Evolutionary conservation across 2,888 invertebrate species (phyloP), one percentile per base, ranked within the genome.

Genomic region (Nemotelus pantherinus): DNA sequence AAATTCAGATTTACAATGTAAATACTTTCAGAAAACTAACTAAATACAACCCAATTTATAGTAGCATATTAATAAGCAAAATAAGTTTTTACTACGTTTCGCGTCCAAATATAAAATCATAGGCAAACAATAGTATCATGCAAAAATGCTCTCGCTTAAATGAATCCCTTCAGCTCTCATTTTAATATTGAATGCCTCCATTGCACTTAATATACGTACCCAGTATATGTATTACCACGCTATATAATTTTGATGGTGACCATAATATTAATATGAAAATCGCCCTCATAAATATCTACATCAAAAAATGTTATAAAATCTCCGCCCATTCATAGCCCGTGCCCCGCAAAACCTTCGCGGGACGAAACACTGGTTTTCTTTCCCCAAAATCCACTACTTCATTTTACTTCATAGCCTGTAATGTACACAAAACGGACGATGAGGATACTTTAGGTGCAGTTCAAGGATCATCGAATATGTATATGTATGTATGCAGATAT

Each of bases 301-400:
- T 58, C 57, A 72, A 72, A 68, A 64, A 78, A 78, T 63, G 53
- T 68, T 77, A 77, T 77, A 78, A 78, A 78, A 78, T 78, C 78
- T 77, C 78, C 78, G 78, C 78, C 78, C 78, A 74, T 60, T 74
- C 60, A 48, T 48, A 45, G 7, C 63, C 50, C 74, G 60, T 3
- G 50, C 60, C 39, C 74, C 7, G 43, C 41, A 70, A 70, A 70
- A 47, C 72, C 58, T 45, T 58, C 4, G 50, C 74, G 74, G 25
- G 25, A 25, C 25, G 25, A 25, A 25, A 25, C 25, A 25, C 25
- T 25, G 25, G 25, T 25, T 25, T 25, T 25, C 25, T 25, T 25
- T 45, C 60, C 74, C 74, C 60, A 74, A 70, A 70, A 70, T 70
- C 70, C 60, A 74, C 74, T 63, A 74, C 74, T 74, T 74, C 74